Conservation (phyloP, 1,140 invertebrate species). For the Xylocopa sonorina region DNA sequence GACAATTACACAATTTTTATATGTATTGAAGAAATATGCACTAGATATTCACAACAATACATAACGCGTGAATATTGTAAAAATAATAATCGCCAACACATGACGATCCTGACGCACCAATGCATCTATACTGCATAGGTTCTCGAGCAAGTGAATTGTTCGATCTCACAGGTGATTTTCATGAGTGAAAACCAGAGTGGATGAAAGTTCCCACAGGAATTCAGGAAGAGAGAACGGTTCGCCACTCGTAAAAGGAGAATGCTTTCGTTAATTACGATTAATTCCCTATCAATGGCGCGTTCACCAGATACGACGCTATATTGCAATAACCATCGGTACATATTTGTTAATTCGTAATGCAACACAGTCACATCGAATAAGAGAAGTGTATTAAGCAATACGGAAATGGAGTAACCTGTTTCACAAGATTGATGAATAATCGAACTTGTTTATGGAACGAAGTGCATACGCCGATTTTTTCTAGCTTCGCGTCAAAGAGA, state of each 20-base stretch:
- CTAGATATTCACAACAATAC: no score
- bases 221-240: neutral
- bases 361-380: neutral
- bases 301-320: neutral
- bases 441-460: no score
- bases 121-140: no score
- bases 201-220: constrained; percentile 50
- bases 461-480: no score
- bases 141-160: constrained; percentile 54
- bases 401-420: no score
- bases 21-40: no score
- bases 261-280: constrained; percentile 37
- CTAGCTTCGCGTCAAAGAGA: neutral
- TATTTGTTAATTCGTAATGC: constrained; percentile 24
- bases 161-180: constrained; percentile 17
- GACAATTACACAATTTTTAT: no score
- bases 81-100: no score
- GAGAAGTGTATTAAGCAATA: no score
- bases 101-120: no score
- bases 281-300: constrained; percentile 18
- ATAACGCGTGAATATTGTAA: no score
- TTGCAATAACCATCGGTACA: constrained; percentile 21
- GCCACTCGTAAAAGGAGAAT: constrained; percentile 4
- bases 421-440: no score
- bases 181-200: constrained; percentile 38